Base-by-base conservation (phyloP, 1,140 invertebrate species). In the Ceratosolen fusciceps region DNA sequence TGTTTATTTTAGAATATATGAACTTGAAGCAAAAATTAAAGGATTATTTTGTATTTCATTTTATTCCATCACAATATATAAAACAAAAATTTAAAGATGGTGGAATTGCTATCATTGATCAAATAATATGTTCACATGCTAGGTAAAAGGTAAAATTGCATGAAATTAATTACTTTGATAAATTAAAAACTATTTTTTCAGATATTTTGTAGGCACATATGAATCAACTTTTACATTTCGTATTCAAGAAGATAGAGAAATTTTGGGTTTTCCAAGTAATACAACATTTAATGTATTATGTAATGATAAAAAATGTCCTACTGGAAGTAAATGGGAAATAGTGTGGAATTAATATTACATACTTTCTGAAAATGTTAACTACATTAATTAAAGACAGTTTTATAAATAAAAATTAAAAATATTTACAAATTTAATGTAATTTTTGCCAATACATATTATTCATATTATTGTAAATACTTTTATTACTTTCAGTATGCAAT, bases 201-300 rank as follows among this genome's bases (percentile, higher is more conserved):
- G 93, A 86, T 94, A 94, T 91, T 98, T 98, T 87, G 93, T 98
- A 81, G 98, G 98, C 39, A 97, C 96, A 0, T 92, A 95, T 86
- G 96, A 97, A 86, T 99, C 98, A 81, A 99, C 98, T 34, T 99
- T 98, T 90, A 96, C 97, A 19, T 98, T 96, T 87, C 92, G 98
- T 72, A 99, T 99, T 81, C 97, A 98, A 91, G 98, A 99, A 88
- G 98, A 99, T 87, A 92, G 98, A 62, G 98, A 99, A 91, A 98
- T 99, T 80, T 87, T 99, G 26, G 96, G 97, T 9, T 98, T 98
- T 89, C 90, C 92, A 49, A 90, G 92, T 79, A 86, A 93, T 52
- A 94, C 93, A 21, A 99, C 98, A 29, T 99, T 98, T 88, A 98
- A 99, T 89, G 91, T 93, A 77, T 92, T 99, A 21, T 99, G 98